A percentile compares a stretch with the other conserved stretches of the same genome.
Evolutionary conservation across 2,113 vertebrate species (phyloP).

Genomic region (Leucopsar rothschildi): DNA sequence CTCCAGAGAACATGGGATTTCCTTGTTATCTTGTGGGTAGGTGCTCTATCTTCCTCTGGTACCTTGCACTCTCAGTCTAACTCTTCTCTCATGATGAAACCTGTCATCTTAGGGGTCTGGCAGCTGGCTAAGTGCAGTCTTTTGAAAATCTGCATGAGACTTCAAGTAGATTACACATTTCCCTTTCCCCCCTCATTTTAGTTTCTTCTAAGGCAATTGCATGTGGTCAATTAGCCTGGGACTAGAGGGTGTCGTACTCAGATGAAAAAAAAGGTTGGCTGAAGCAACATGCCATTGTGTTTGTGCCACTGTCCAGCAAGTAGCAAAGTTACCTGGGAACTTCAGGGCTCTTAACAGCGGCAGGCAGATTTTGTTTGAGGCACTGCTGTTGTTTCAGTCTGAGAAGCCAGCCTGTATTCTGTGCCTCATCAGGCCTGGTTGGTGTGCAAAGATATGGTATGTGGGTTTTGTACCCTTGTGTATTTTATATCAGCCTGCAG

Average conservation of each 20-base stretch:
- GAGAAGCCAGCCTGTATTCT: not conserved
- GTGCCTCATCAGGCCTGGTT: not conserved
- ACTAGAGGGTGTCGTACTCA: not conserved
- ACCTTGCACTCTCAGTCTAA: not conserved
- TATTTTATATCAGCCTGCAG: not conserved
- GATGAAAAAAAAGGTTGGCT: not conserved
- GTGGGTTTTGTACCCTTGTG: fast-evolving
- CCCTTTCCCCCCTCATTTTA: not conserved
- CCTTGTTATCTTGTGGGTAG: not conserved
- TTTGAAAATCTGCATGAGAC: not conserved
- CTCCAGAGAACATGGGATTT: not conserved
- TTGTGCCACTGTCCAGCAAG: not conserved
- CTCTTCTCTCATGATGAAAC: not conserved
- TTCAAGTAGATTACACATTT: not conserved
- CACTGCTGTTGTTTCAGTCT: not conserved
- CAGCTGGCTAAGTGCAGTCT: not conserved
- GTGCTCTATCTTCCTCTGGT: not conserved
- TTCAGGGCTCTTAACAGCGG: not conserved
- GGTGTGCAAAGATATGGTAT: not conserved
- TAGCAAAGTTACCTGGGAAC: not conserved
- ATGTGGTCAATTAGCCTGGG: not conserved
- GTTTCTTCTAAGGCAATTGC: not conserved
- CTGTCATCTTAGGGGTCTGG: not conserved
- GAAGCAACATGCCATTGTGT: not conserved
- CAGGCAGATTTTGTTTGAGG: not conserved